Evolutionary conservation across 2,888 invertebrate genomes (phyloP).

Genomic region (Tachina fera): DNA sequence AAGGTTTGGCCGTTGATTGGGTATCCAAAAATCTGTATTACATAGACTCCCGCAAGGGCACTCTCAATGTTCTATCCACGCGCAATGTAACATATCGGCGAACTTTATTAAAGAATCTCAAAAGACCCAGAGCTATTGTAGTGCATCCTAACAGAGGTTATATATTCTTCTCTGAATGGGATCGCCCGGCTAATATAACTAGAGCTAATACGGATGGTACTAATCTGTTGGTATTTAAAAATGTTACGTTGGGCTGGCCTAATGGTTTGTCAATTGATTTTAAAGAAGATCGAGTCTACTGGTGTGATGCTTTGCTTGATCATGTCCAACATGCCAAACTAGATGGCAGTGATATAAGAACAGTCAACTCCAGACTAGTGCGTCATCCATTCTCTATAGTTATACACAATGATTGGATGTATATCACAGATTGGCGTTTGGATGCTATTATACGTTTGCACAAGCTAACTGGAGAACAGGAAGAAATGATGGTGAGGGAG

Average conservation of each 20-base stretch:
- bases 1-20: constrained; percentile 98
- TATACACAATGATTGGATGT: constrained; percentile 95
- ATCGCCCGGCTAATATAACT: constrained; percentile 97
- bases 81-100: constrained; percentile 92
- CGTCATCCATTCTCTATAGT: constrained; percentile 96
- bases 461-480: constrained; percentile 94
- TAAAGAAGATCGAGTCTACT: constrained; percentile 93
- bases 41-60: constrained; percentile 96
- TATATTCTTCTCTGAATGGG: constrained; percentile 98
- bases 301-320: constrained; percentile 98
- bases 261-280: constrained; percentile 98
- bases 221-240: constrained; percentile 92
- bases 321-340: constrained; percentile 97
- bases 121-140: constrained; percentile 97
- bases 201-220: constrained; percentile 95
- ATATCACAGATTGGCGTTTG: constrained; percentile 98
- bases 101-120: constrained; percentile 92
- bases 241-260: constrained; percentile 97
- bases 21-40: constrained; percentile 97
- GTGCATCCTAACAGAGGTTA: constrained; percentile 97
- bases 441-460: constrained; percentile 96
- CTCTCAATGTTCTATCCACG: constrained; percentile 95
- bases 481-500: constrained; percentile 93
- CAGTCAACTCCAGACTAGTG: constrained; percentile 93
- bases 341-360: constrained; percentile 95